Percentiles rank a stretch among this genome's conserved stretches.
Evolutionary conservation across 2,113 vertebrate species (phyloP).

Genomic region (Gambusia affinis): DNA sequence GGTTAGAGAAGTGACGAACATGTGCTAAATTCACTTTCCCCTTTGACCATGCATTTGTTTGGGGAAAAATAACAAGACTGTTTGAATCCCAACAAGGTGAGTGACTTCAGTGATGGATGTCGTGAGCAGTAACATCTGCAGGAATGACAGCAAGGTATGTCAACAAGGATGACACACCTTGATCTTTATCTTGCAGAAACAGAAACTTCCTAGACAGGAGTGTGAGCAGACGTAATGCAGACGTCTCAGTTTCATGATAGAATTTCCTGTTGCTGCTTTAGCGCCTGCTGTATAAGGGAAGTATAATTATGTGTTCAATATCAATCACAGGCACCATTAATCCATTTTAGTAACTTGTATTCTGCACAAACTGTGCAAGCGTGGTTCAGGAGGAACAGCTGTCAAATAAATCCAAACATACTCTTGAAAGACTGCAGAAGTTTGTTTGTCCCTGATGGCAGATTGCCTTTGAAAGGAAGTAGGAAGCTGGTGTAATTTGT

Average conservation of each 20-base stretch:
- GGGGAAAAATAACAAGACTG: conserved; percentile 32
- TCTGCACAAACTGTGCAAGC: conserved; percentile 6
- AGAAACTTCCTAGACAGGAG: conserved; percentile 49
- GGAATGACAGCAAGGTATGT: conserved; percentile 53
- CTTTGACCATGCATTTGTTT: conserved; percentile 21
- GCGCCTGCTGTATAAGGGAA: conserved; percentile 16
- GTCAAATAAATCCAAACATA: conserved; percentile 29
- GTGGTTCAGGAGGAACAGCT: conserved; percentile 18
- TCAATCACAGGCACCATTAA: conserved; percentile 39
- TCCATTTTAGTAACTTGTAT: conserved; percentile 34
- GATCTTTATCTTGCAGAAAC: conserved; percentile 58
- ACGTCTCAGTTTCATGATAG: conserved; percentile 55
- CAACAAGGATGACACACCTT: conserved; percentile 23
- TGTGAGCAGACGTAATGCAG: conserved; percentile 43
- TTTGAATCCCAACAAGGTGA: conserved; percentile 8
- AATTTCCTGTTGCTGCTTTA: conserved; percentile 27
- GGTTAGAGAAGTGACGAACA: conserved; percentile 47
- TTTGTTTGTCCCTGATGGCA: neutral
- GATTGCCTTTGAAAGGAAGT: neutral
- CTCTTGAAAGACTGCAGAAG: neutral
- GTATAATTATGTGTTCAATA: conserved; percentile 51
- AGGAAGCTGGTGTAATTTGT: conserved; percentile 15
- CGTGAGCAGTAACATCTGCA: conserved; percentile 41
- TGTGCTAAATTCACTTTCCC: conserved; percentile 32
- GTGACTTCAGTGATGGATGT: conserved; percentile 18